Evolutionary conservation across 2,888 invertebrate genomes (phyloP).

Genomic region (Nemotelus nigrinus): DNA sequence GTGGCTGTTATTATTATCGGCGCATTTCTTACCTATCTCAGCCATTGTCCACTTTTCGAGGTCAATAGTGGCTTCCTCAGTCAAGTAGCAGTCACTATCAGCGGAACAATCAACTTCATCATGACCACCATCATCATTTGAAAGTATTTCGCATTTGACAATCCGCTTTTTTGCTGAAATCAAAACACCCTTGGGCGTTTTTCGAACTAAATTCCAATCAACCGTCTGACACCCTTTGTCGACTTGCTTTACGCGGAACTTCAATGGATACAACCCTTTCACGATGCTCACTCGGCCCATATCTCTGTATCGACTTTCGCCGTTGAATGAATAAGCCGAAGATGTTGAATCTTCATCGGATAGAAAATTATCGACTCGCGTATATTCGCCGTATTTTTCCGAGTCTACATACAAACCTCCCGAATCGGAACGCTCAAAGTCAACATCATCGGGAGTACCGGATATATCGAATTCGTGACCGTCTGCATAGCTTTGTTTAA

Average conservation of each 20-base stretch:
- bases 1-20: slow-evolving; percentile 53
- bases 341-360: slow-evolving; percentile 53
- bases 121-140: slow-evolving; percentile 33
- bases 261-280: slow-evolving; percentile 67
- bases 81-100: slow-evolving; percentile 30
- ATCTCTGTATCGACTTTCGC: slow-evolving; percentile 51
- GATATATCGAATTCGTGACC: slow-evolving; percentile 78
- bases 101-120: neutral
- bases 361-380: slow-evolving; percentile 54
- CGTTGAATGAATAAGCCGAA: neutral
- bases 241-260: slow-evolving; percentile 73
- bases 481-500: slow-evolving; percentile 73
- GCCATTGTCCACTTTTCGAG: slow-evolving; percentile 57
- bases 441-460: slow-evolving; percentile 71
- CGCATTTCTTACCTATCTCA: slow-evolving; percentile 57
- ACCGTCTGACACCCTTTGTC: slow-evolving; percentile 72
- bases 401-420: slow-evolving; percentile 71
- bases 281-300: slow-evolving; percentile 30
- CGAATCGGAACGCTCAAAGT: slow-evolving; percentile 74
- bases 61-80: slow-evolving; percentile 24
- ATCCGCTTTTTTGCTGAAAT: neutral
- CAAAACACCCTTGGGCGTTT: neutral
- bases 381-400: slow-evolving; percentile 61
- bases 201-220: slow-evolving; percentile 10
- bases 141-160: neutral